Base-by-base conservation (phyloP, 2,113 vertebrate species). In the Lanius collurio region DNA sequence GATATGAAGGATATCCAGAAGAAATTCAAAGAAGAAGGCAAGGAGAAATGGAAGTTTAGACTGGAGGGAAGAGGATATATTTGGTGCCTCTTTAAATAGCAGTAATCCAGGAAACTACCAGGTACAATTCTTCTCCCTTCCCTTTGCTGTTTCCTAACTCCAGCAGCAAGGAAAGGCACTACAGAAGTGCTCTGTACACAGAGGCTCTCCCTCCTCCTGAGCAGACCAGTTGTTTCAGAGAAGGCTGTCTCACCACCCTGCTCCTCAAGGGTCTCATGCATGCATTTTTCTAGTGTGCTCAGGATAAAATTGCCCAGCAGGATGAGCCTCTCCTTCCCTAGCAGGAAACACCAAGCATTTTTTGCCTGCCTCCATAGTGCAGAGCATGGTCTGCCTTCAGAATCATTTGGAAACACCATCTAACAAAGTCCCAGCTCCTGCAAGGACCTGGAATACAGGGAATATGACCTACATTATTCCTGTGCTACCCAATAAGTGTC, bases 1-100 rank as follows among this genome's bases (percentile, higher is more conserved):
- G 50, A 78, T 33, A 83, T 59, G 39, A 73, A 81, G 62, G 50
- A 83, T 35, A 83, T 63, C 57, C 60, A 90, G 65, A 81, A 87
- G 69, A 53, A 78, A 71, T 35, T 89, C 50, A 52, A 70, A 81
- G 22, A 55, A 84, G 83, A 60, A 71, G 30, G 55, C 55, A 75
- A 77, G 76, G 75, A 94, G 59, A 74, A 75, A 64, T 6, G 23
- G 50, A 88, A 12, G 64, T 74, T 91, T 90, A 74, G 70, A 79
- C 55, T 69, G 55, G 22, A 77, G 33, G 65, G 73, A 94, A 93
- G 80, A 92, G 93, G 67, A 92, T 64, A 37, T 78, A 52, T 18
- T 90, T 89, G 64, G 53, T 78, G 37, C 60, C n/a, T 96, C 83
- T 94, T 95, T 83, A 94, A 95, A 94, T 70, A 94, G 80, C 89